Evolutionary conservation across 2,113 vertebrate species (phyloP).

Genomic region (Danio rerio): GRCz12tu NC_133182.1:23484001-23484500

Average conservation of each 20-base stretch:
- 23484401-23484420: background rate
- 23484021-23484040: too few species aligned
- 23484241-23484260: background rate
- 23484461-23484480: background rate
- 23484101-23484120: too few species aligned
- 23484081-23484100: too few species aligned
- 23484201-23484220: background rate
- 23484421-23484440: background rate
- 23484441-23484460: background rate
- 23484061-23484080: too few species aligned
- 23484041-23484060: too few species aligned
- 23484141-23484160: background rate
- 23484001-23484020: too few species aligned
- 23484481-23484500: slow-evolving; percentile 10
- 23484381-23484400: background rate
- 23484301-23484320: background rate
- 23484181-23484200: background rate
- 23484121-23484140: background rate
- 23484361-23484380: background rate
- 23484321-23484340: background rate
- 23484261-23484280: background rate
- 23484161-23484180: background rate
- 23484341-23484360: background rate
- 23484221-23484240: background rate
- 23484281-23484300: background rate